These are phyloP conservation scores for Yponomeuta malinellus DNA, from an alignment of 2,888 invertebrate genomes.

Conservation along the genomic window DNA sequence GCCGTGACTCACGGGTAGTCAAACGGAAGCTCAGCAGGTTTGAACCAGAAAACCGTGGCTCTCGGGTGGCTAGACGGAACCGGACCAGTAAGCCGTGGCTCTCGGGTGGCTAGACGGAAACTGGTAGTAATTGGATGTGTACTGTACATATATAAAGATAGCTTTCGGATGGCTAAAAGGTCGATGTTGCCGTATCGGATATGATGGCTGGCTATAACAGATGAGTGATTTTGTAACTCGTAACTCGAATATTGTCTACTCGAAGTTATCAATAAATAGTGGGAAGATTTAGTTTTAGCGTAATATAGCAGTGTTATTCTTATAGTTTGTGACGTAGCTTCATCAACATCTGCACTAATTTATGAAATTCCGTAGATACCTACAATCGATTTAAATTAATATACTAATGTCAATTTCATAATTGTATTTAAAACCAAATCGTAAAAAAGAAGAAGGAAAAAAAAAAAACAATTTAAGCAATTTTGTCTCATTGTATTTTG, in stretches of 20 bases:
- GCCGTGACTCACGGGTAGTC: not conserved
- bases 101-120: slow-evolving; percentile 11
- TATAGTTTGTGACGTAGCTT: not conserved
- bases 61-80: slow-evolving; percentile 6
- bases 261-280: not conserved
- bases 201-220: not conserved
- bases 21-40: not conserved
- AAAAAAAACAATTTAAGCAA: no score
- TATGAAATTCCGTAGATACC: no score
- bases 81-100: slow-evolving; percentile 8
- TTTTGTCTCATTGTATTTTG: no score
- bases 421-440: no score
- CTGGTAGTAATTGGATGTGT: not conserved
- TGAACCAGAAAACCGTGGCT: slow-evolving; percentile 9
- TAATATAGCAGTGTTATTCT: not conserved
- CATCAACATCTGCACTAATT: not conserved
- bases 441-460: no score
- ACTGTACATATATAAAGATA: not conserved
- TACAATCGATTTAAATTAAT: not conserved
- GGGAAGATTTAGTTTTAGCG: not conserved
- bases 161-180: not conserved
- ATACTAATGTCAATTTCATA: no score
- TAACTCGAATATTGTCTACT: no score
- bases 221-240: not conserved
- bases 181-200: not conserved